Evolutionary conservation across 2,888 invertebrate genomes (phyloP).

Genomic region (Scotopteryx bipunctaria): DNA sequence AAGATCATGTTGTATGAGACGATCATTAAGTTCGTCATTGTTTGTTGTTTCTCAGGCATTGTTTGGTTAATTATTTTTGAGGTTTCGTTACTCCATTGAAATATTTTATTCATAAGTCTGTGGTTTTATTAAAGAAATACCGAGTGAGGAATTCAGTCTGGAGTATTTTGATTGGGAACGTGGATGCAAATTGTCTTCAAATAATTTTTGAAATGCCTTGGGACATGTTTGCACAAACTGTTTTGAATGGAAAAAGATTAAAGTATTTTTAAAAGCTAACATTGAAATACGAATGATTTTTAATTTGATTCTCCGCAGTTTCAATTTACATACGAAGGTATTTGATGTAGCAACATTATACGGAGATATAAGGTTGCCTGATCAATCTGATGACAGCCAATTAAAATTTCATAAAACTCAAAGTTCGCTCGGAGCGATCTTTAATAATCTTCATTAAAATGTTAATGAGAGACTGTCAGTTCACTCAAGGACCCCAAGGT

Average conservation of each 20-base stretch:
- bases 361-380: conserved; percentile 9
- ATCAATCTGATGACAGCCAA: conserved; percentile 17
- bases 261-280: neutral
- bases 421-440: conserved; percentile 16
- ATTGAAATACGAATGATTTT: neutral
- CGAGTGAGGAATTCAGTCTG: conserved; percentile 1
- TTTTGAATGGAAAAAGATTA: neutral
- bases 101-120: conserved; percentile 2
- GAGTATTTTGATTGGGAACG: conserved; percentile 18
- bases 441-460: conserved; percentile 20
- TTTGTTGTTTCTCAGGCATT: conserved; percentile 12
- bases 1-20: conserved; percentile 6
- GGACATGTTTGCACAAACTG: neutral
- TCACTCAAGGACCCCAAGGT: conserved; percentile 25
- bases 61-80: conserved; percentile 7
- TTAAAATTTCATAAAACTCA: conserved; percentile 16
- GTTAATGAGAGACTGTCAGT: conserved; percentile 22
- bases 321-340: conserved; percentile 6
- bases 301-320: neutral
- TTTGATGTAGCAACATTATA: conserved; percentile 18
- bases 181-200: conserved; percentile 6
- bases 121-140: conserved; percentile 14
- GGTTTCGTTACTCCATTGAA: neutral
- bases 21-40: conserved; percentile 8
- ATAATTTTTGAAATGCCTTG: neutral